Base-by-base conservation (phyloP, 2,888 invertebrate species). In the Melinaea menophilus region DNA sequence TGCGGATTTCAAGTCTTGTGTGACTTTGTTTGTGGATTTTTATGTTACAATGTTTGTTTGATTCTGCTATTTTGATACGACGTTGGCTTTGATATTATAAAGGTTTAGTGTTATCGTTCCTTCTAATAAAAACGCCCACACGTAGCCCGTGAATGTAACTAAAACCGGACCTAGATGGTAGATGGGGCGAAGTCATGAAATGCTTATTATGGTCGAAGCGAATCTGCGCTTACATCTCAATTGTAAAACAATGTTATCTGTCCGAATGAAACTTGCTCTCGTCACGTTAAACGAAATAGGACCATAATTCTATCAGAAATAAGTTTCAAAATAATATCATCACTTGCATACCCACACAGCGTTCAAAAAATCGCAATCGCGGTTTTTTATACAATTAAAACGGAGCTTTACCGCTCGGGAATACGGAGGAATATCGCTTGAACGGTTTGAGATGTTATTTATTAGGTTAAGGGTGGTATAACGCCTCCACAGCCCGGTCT, bases 171-270 rank as follows among this genome's bases (percentile, higher is more conserved):
- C 47, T 35, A 61, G 63, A 66, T 65, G 58, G 41, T 34, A 61
- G 70, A 69, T 71, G 69, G 65, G 63, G 67, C 64, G 56, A 65
- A 75, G 75, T 80, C 80, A 79, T 79, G 80, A 78, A 84, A 81
- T 74, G 79, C 80, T 82, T 82, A 83, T 82, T 81, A 80, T 71
- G 75, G 78, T 69, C 59, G 73, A 75, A 71, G 73, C 65, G 74
- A 81, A 82, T 82, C 81, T 77, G 69, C 71, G 67, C 76, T 77
- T 82, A 84, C 85, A 86, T 86, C 87, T 87, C 82, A 85, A 88
- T 87, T 81, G 78, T 74, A 75, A 83, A 79, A 86, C 87, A 88
- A 85, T 86, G 79, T 78, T 81, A 85, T 85, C 85, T 73, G 69
- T 69, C 73, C 70, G 76, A 75, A 74, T 68, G 71, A 68, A 72